Conservation (phyloP, 1,140 invertebrate genomes). For the Psilanteris sp. region DNA sequence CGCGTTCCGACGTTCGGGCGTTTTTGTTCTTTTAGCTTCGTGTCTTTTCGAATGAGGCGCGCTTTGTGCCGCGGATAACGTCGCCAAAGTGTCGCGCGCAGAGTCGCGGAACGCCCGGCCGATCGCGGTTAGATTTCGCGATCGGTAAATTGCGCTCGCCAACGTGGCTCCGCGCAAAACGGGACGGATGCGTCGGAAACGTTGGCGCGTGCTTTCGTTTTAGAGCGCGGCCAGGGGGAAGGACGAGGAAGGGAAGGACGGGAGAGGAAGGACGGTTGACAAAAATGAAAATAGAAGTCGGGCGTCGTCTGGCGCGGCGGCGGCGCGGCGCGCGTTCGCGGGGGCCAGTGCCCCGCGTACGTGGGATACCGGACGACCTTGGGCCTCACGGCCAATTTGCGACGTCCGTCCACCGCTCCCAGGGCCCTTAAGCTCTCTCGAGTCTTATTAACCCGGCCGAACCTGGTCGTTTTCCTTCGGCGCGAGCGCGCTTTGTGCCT, state of each 20-base stretch:
- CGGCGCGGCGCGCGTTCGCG: constrained; percentile 59
- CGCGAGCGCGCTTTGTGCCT: constrained; percentile 9
- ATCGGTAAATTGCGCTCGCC: too few relatives aligned
- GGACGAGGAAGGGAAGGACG: too few relatives aligned
- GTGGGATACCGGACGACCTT: constrained; percentile 78
- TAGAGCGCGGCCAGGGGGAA: too few relatives aligned
- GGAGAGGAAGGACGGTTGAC: too few relatives aligned
- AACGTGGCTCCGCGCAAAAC: too few relatives aligned
- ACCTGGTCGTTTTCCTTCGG: constrained; percentile 57
- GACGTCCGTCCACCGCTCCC: constrained; percentile 68
- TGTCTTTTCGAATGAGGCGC: constrained; percentile 23
- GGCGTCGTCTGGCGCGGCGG: constrained; percentile 37
- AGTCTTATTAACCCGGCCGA: constrained; percentile 64
- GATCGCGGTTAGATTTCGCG: too few relatives aligned
- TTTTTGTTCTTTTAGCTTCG: constrained; percentile 43
- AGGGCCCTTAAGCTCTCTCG: constrained; percentile 66
- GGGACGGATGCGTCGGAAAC: too few relatives aligned
- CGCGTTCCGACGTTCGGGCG: constrained; percentile 52
- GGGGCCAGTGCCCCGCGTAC: constrained; percentile 76
- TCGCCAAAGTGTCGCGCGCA: too few relatives aligned
- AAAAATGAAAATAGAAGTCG: constrained; percentile 15
- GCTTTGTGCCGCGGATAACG: constrained; percentile 27
- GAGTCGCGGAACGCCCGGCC: too few relatives aligned
- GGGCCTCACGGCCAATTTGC: constrained; percentile 78
- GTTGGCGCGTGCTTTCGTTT: too few relatives aligned